Percentiles rank a stretch among this genome's conserved stretches.
Conservation (phyloP, 2,888 invertebrate genomes). For the Agapostemon virescens region DNA sequence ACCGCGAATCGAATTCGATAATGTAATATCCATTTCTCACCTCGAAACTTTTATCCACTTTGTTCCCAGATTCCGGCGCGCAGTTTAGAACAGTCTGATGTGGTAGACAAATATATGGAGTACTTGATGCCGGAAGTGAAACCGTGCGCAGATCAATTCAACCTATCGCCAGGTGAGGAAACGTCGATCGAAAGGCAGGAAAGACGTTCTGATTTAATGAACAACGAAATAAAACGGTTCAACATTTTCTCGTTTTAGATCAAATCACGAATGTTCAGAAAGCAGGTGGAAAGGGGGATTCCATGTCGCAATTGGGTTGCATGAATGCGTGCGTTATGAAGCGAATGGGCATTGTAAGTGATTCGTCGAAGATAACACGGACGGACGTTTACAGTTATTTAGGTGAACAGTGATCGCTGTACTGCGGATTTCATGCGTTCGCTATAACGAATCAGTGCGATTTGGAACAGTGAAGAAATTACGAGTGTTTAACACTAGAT, state of each 20-base stretch:
- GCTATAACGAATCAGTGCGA: not conserved
- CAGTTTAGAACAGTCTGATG: constrained; percentile 22
- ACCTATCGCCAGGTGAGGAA: constrained; percentile 26
- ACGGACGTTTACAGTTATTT: not conserved
- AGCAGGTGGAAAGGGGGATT: no score
- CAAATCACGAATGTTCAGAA: constrained; percentile 9
- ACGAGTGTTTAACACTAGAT: no score
- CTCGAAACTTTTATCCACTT: not conserved
- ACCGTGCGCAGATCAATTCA: constrained; percentile 35
- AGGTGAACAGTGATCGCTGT: not conserved
- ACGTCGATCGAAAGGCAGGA: not conserved
- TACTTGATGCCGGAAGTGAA: constrained; percentile 40
- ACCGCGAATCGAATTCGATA: not conserved
- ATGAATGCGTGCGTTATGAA: constrained; percentile 48
- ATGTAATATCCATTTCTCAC: not conserved
- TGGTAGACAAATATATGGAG: constrained; percentile 41
- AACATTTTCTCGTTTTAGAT: constrained; percentile 14
- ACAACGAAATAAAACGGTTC: not conserved
- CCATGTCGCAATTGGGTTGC: constrained; percentile 28
- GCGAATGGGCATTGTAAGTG: constrained; percentile 35
- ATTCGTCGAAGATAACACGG: not conserved
- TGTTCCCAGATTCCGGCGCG: constrained; percentile 25
- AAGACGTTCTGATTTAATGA: not conserved
- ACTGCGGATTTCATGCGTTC: not conserved
- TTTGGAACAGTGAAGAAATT: not conserved